These are phyloP conservation scores for Ploceus nigricollis DNA, from an alignment of 2,113 vertebrate species.

Conservation along the genomic window DNA sequence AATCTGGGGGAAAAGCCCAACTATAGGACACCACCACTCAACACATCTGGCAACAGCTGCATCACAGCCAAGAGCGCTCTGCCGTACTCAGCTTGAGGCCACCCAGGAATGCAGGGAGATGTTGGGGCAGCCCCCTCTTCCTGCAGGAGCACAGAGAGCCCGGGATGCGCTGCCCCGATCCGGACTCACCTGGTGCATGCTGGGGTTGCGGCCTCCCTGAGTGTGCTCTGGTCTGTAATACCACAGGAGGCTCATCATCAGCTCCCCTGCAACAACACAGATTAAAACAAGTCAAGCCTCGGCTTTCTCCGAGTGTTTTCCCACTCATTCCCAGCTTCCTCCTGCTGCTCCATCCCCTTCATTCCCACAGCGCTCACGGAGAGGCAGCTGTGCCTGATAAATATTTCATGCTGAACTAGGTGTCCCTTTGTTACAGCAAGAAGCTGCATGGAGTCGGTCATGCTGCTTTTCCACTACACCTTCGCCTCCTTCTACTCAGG, in stretches of 20 bases:
- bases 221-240: slow-evolving; percentile 99
- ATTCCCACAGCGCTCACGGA: neutral
- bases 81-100: neutral
- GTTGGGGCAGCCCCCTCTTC: neutral
- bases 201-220: slow-evolving; percentile 90
- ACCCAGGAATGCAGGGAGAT: neutral
- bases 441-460: neutral
- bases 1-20: neutral
- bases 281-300: neutral
- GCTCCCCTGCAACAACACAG: slow-evolving; percentile 78
- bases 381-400: neutral
- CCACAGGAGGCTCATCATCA: slow-evolving; percentile 99
- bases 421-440: slow-evolving; percentile 35
- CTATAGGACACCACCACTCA: neutral
- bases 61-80: neutral
- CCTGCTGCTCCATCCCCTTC: neutral
- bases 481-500: neutral
- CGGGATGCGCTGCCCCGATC: fast-evolving
- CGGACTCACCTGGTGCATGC: slow-evolving; percentile 89
- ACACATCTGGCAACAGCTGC: neutral
- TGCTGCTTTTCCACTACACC: neutral
- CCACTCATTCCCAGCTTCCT: neutral
- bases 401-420: slow-evolving; percentile 22
- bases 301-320: neutral
- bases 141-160: neutral